Base-by-base conservation (phyloP, 1,140 invertebrate species). In the Dysdera silvatica region DNA sequence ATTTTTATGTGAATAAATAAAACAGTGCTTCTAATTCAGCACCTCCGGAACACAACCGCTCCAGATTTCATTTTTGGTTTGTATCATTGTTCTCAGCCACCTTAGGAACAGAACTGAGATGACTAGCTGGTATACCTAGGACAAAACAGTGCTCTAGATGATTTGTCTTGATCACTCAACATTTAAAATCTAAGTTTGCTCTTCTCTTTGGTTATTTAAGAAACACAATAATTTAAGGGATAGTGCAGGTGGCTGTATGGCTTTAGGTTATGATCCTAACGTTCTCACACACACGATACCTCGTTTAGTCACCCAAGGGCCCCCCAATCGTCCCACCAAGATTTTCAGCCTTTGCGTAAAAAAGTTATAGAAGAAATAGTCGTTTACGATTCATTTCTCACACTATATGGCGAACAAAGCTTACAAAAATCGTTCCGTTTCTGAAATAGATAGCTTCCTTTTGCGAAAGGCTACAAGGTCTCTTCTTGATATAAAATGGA, bases 261-360 rank as follows among this genome's bases (percentile, higher is more conserved):
- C 61, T 55, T n/a, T 63, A 56, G 61, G 51, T 61, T 47, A 54
- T 61, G 31, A 52, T 61, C 53, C 28, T 54, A n/a, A n/a, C n/a
- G n/a, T n/a, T n/a, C n/a, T n/a, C n/a, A n/a, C n/a, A n/a, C n/a
- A n/a, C n/a, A n/a, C n/a, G n/a, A n/a, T n/a, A n/a, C n/a, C n/a
- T n/a, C n/a, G n/a, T n/a, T n/a, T 55, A 63, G 61, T 63, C 61
- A 63, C 61, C 61, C 61, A 56, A 63, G 53, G 55, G 52, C 61
- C 61, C 61, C 61, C 61, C n/a, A n/a, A n/a, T n/a, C n/a, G n/a
- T n/a, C n/a, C n/a, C n/a, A n/a, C n/a, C n/a, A n/a, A n/a, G n/a
- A n/a, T n/a, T n/a, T n/a, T n/a, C n/a, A n/a, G n/a, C n/a, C n/a
- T n/a, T n/a, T n/a, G n/a, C n/a, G n/a, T n/a, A n/a, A n/a, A n/a